Evolutionary conservation across 2,888 invertebrate genomes (phyloP).

Genomic region (Drosophila austrosaltans): DNA sequence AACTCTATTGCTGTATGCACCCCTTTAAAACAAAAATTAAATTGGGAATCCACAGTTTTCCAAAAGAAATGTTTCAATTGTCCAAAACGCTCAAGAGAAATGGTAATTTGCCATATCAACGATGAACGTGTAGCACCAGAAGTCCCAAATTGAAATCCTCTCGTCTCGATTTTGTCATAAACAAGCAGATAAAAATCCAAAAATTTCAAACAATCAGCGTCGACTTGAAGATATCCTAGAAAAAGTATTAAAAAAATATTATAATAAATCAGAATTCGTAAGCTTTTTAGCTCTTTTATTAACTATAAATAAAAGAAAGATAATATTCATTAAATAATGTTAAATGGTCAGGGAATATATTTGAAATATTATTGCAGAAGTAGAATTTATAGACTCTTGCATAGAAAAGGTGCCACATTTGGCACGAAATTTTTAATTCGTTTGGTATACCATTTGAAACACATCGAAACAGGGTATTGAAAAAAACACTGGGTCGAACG

Average conservation of each 20-base stretch:
- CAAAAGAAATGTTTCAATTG: constrained; percentile 39
- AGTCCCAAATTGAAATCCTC: constrained; percentile 66
- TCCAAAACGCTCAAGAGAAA: constrained; percentile 28
- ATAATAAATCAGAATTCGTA: too few species aligned
- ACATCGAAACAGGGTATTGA: neutral
- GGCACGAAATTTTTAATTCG: too few species aligned
- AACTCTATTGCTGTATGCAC: constrained; percentile 25
- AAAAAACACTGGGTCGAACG: neutral
- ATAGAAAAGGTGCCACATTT: too few species aligned
- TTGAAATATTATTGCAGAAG: too few species aligned
- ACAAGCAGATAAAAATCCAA: constrained; percentile 65
- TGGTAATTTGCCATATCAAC: constrained; percentile 63
- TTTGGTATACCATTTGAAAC: too few species aligned
- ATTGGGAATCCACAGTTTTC: neutral
- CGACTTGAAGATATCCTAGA: neutral
- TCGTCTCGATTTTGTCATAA: constrained; percentile 53
- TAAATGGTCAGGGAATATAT: too few species aligned
- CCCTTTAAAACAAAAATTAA: neutral
- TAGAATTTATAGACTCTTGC: too few species aligned
- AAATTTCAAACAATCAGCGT: neutral
- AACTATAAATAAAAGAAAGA: too few species aligned
- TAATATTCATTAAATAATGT: too few species aligned
- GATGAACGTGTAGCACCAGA: constrained; percentile 75
- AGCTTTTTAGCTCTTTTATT: too few species aligned
- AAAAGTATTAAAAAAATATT: neutral